Evolutionary conservation across 1,140 invertebrate genomes (phyloP), one percentile per base, ranked within the genome.

Genomic region (Drosophila prosaltans): DNA sequence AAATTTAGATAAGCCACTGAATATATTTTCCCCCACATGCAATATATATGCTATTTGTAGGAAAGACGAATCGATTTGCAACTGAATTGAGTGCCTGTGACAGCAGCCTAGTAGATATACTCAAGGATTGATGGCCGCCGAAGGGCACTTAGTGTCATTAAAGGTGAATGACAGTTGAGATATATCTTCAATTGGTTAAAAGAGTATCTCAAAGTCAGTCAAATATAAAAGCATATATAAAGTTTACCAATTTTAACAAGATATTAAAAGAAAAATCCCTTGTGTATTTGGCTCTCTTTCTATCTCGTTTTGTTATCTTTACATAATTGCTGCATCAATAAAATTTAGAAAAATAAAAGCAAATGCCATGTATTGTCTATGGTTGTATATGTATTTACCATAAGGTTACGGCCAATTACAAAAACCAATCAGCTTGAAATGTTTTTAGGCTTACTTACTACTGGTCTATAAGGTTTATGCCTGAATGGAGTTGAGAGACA

Each of bases 361-460:
- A 72, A 72, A 48, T 69, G 39, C 28, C 30, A 69, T 39, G 40
- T 64, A 45, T 21, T 73, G 32, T 72, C 54, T 24, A 36, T 67
- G 39, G 63, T 43, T 39, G 41, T 36, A 41, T 45, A 41, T 41
- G 32, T 30, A 57, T 62, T 16, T 16, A 16, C 28, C 28, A 72
- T 68, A 65, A 57, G 45, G 69, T 74, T 77, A 81, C 57, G 75
- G 69, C 65, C 83, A 83, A 88, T 88, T 88, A 81, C 67, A 66
- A 67, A 73, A 85, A 54, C 69, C 83, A 88, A 86, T 86, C 72
- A 86, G 70, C 67, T 69, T 74, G 73, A 72, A 79, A 86, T 84
- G 74, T 74, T 81, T 73, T 78, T 75, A 39, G 71, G 30, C 58
- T 41, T 57, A 40, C 64, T 61, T 66, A 80, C 60, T 74, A 80